phyloP scores from a whole-genome alignment of 2,797 vertebrate genomes.

The Rallus crepitans region DNA sequence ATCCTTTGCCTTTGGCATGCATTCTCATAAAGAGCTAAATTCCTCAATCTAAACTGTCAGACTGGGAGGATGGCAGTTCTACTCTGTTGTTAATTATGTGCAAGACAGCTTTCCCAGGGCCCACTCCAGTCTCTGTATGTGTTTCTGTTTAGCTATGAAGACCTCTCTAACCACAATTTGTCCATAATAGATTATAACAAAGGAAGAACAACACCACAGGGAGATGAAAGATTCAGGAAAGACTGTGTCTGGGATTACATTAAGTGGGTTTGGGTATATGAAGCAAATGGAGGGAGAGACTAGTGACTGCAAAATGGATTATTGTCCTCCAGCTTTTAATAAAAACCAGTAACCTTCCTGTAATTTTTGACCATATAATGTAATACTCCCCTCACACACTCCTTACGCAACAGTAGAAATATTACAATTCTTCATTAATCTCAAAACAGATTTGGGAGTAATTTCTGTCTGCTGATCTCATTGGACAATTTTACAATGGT shows the following conservation, averaged over 20 bases:
- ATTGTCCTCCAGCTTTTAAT: constrained; percentile 37
- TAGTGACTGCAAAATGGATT: background rate
- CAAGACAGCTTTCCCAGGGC: constrained; percentile 2
- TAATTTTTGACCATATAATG: constrained; percentile 17
- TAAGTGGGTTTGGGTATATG: background rate
- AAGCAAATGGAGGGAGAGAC: background rate
- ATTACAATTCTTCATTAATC: background rate
- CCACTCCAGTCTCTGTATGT: background rate
- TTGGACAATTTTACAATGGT: background rate
- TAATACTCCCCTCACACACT: background rate
- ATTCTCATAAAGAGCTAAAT: background rate
- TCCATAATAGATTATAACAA: background rate
- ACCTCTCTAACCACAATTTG: background rate
- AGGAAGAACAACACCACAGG: background rate
- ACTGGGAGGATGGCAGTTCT: background rate
- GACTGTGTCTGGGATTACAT: background rate
- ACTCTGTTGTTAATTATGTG: background rate
- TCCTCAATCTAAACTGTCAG: background rate
- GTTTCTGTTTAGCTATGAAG: constrained; percentile 7
- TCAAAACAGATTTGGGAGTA: background rate
- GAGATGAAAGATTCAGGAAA: constrained; percentile 13
- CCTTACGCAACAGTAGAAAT: background rate
- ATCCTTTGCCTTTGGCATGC: background rate
- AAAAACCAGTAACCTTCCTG: background rate
- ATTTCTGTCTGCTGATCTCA: constrained; percentile 9